phyloP scores from a whole-genome alignment of 1,140 invertebrate genomes.

The Tetraneura akinire region DNA sequence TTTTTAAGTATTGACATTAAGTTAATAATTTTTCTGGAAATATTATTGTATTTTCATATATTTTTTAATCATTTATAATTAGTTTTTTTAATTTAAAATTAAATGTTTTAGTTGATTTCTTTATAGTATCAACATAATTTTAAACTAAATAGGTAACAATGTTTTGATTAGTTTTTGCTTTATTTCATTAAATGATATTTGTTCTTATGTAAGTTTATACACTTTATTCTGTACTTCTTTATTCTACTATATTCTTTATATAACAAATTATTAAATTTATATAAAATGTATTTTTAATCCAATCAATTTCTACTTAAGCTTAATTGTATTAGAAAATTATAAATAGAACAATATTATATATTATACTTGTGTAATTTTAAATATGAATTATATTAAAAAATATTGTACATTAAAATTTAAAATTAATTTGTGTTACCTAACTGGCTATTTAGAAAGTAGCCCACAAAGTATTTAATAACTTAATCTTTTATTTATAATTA shows the following conservation, averaged over 20 bases:
- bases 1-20: neutral
- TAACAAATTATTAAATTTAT: too few relatives aligned
- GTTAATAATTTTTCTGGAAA: neutral
- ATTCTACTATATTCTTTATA: too few relatives aligned
- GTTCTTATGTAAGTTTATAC: neutral
- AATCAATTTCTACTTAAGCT: slow-evolving; percentile 28
- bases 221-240: too few relatives aligned
- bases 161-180: neutral
- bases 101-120: neutral
- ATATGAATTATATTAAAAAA: neutral
- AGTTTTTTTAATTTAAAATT: neutral
- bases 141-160: neutral
- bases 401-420: neutral
- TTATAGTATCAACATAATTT: slow-evolving; percentile 7
- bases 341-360: too few relatives aligned
- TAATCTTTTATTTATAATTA: slow-evolving; percentile 10
- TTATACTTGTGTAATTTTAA: neutral
- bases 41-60: neutral
- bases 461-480: slow-evolving; percentile 14
- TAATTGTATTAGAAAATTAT: neutral
- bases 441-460: neutral
- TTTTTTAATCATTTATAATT: neutral
- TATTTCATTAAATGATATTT: neutral
- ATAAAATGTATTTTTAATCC: slow-evolving; percentile 2
- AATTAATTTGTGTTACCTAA: slow-evolving; percentile 15